Evolutionary conservation across 2,888 invertebrate species (phyloP).

Genomic region (Hypselothyrea guttata): DNA sequence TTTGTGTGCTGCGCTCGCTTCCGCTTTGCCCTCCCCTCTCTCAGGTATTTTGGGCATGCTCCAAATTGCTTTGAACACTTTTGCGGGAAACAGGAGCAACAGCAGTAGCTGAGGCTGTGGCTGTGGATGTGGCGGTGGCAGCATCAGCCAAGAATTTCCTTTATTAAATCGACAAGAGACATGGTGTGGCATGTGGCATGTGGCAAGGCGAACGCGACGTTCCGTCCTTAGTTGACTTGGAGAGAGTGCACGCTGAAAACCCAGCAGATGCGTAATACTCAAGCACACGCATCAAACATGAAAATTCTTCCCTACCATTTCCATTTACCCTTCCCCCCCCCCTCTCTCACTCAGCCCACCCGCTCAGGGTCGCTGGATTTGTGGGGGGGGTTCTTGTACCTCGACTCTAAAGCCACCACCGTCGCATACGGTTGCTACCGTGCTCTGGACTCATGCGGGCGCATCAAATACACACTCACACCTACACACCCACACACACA

Average conservation of each 20-base stretch:
- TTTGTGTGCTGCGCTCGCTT: constrained; percentile 23
- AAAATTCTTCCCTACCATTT: constrained; percentile 43
- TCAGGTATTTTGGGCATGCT: constrained; percentile 76
- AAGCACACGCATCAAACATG: constrained; percentile 66
- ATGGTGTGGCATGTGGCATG: constrained; percentile 48
- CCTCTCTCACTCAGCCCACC: constrained; percentile 1
- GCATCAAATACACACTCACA: constrained; percentile 18
- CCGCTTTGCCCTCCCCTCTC: constrained; percentile 14
- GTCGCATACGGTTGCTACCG: constrained; percentile 33
- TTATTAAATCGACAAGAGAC: constrained; percentile 73
- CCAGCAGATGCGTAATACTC: constrained; percentile 69
- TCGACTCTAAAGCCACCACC: constrained; percentile 58
- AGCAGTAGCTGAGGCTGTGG: constrained; percentile 8
- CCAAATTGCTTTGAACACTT: constrained; percentile 78
- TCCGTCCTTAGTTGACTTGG: constrained; percentile 19
- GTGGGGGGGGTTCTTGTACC: constrained; percentile 30
- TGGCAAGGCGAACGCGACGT: constrained; percentile 48
- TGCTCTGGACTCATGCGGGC: constrained; percentile 58
- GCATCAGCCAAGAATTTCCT: constrained; percentile 65
- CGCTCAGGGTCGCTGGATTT: not conserved
- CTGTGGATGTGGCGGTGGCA: not conserved
- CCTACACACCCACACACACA: constrained; percentile 6
- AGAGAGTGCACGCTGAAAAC: constrained; percentile 45
- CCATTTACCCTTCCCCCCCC: not conserved
- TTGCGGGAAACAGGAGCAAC: constrained; percentile 22